A percentile compares a stretch with the other conserved stretches of the same genome.
Evolutionary conservation across 2,113 vertebrate species (phyloP).

Genomic region (Rhadina sibilatrix): DNA sequence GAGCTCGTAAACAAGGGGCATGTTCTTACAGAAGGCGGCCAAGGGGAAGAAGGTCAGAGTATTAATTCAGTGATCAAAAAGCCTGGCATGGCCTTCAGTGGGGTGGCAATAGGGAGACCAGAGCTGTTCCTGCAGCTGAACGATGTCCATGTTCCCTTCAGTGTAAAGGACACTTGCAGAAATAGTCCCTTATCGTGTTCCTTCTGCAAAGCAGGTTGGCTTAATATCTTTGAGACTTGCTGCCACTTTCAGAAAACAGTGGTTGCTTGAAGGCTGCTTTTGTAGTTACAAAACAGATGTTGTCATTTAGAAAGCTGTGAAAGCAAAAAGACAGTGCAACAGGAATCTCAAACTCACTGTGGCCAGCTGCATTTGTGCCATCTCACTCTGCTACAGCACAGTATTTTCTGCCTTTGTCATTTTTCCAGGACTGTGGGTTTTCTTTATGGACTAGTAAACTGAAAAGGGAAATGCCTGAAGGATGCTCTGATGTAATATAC

Average conservation of each 20-base stretch:
- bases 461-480: background rate
- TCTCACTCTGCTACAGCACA: background rate
- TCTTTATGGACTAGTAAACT: background rate
- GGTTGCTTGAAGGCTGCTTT: background rate
- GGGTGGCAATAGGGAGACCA: rapidly evolving
- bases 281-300: background rate
- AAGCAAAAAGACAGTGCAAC: background rate
- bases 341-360: background rate
- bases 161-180: background rate
- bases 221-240: background rate
- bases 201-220: background rate
- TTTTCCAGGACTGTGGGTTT: background rate
- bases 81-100: background rate
- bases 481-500: background rate
- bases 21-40: background rate
- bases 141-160: rapidly evolving
- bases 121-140: background rate
- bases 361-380: background rate
- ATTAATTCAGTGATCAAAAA: background rate
- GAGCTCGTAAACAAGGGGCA: background rate
- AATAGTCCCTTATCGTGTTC: background rate
- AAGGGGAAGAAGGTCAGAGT: background rate
- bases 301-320: background rate
- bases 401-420: background rate
- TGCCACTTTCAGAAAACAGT: background rate